phyloP scores from a whole-genome alignment of 1,140 invertebrate species.

The Drosophila yakuba region DNA sequence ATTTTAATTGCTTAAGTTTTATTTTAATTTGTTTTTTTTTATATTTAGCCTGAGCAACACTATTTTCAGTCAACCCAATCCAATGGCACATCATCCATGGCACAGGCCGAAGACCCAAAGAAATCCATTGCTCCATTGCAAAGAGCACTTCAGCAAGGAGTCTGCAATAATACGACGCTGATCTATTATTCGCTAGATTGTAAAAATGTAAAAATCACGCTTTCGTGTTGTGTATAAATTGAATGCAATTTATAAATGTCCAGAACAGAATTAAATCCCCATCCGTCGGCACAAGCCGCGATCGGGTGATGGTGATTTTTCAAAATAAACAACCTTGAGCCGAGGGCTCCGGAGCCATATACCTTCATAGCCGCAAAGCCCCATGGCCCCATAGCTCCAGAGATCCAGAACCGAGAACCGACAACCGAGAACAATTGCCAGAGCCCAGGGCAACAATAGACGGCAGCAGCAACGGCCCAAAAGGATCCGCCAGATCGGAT shows the following conservation, averaged over 20 bases:
- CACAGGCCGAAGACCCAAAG: conserved; percentile 11
- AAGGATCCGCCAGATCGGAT: conserved; percentile 54
- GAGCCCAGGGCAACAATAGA: conserved; percentile 62
- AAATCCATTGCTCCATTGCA: conserved; percentile 5
- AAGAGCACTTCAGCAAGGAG: conserved; percentile 23
- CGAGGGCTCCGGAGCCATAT: conserved; percentile 29
- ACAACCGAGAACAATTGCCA: conserved; percentile 45
- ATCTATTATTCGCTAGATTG: conserved; percentile 82
- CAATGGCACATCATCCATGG: conserved; percentile 13
- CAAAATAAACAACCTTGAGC: conserved; percentile 82
- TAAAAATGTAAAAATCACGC: conserved; percentile 83
- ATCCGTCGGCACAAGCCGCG: conserved; percentile 66
- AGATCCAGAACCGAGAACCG: conserved; percentile 26
- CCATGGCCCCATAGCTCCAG: conserved; percentile 45
- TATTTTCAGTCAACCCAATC: background rate
- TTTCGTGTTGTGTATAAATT: conserved; percentile 83
- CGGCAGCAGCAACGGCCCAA: conserved; percentile 47
- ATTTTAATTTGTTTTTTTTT: too few species aligned
- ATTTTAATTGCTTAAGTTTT: too few species aligned
- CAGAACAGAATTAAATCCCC: conserved; percentile 80
- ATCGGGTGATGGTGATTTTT: conserved; percentile 77
- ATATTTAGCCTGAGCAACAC: background rate
- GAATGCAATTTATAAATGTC: conserved; percentile 83
- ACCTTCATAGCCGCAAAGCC: conserved; percentile 43
- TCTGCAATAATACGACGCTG: conserved; percentile 72